These are phyloP conservation scores for Lineus longissimus DNA, from an alignment of 1,140 invertebrate genomes.

Conservation along the genomic window DNA sequence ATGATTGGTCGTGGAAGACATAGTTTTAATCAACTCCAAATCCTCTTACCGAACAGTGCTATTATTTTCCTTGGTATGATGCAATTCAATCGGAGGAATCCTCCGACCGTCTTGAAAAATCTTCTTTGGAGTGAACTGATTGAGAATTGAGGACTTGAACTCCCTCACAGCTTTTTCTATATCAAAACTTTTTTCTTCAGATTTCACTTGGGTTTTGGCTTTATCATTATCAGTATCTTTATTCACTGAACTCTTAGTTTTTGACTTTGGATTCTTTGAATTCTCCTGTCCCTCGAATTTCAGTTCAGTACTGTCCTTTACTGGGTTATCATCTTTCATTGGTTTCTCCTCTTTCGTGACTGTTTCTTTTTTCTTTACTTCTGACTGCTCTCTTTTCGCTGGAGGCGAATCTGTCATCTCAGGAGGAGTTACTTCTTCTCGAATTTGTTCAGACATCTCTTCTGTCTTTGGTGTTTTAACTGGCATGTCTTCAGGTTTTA, in stretches of 20 bases:
- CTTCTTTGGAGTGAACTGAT: constrained; percentile 38
- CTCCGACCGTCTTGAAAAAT: constrained; percentile 41
- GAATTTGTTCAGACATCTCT: too few species aligned
- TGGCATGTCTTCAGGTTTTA: too few species aligned
- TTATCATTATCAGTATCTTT: background rate
- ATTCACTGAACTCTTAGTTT: background rate
- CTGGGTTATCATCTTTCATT: background rate
- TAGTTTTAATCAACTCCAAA: background rate
- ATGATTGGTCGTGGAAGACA: background rate
- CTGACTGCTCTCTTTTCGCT: background rate
- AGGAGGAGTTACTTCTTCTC: too few species aligned
- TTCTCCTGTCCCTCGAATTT: background rate
- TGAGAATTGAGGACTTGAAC: constrained; percentile 36
- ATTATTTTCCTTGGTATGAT: constrained; percentile 43
- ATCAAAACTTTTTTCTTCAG: constrained; percentile 9
- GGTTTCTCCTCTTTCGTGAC: background rate
- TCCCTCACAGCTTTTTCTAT: constrained; percentile 31
- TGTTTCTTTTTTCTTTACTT: background rate
- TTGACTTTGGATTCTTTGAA: background rate
- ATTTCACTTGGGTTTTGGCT: background rate
- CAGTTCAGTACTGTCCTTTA: background rate
- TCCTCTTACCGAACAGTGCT: constrained; percentile 40
- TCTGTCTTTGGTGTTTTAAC: too few species aligned
- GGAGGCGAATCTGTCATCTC: too few species aligned
- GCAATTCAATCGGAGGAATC: constrained; percentile 38